phyloP scores from a whole-genome alignment of 2,888 invertebrate genomes.

The Aphodius sticticus region DNA sequence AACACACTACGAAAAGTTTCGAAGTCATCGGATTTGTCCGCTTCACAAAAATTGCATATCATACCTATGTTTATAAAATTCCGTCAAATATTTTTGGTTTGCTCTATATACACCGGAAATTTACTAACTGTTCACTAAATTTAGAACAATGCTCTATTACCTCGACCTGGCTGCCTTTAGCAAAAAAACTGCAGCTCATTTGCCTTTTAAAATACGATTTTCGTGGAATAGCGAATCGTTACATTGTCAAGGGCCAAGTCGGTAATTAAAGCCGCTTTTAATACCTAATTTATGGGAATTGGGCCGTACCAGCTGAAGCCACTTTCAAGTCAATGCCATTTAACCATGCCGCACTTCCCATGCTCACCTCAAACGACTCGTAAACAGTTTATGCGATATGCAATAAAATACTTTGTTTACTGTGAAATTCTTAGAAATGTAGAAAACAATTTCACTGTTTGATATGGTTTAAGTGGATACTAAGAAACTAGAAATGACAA shows the following conservation, averaged over 20 bases:
- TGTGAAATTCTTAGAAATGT: neutral
- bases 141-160: neutral
- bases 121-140: too few species aligned
- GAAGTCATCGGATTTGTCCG: too few species aligned
- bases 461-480: too few species aligned
- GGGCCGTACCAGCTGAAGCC: neutral
- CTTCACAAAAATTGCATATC: too few species aligned
- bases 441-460: neutral
- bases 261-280: conserved; percentile 4
- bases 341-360: neutral
- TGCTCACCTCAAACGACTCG: neutral
- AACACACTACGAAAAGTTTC: too few species aligned
- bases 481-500: too few species aligned
- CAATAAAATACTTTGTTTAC: neutral
- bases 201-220: neutral
- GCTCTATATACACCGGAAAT: too few species aligned
- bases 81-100: too few species aligned
- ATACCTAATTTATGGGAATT: conserved; percentile 4
- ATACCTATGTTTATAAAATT: too few species aligned
- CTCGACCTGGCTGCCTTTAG: too few species aligned
- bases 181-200: neutral
- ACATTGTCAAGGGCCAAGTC: neutral
- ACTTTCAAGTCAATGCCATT: neutral
- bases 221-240: neutral
- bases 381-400: neutral